Evolutionary conservation across 2,113 vertebrate species (phyloP), one percentile per base, ranked within the genome.

Genomic region (Passer domesticus): DNA sequence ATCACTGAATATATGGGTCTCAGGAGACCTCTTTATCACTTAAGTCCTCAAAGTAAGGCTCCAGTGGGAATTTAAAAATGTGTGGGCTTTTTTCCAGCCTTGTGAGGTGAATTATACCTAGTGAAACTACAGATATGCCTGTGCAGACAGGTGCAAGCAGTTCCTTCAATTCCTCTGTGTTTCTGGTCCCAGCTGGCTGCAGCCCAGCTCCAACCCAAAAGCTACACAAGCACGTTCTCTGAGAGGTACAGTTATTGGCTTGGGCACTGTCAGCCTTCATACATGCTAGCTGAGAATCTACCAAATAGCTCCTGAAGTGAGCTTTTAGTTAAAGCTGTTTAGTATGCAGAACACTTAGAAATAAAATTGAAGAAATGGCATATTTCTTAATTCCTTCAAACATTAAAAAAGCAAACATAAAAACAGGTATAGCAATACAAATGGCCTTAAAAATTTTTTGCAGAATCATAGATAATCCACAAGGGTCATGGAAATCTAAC

Each of bases 71-170:
- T 56, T 81, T 21, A 92, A 90, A 96, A 94, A 94, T 86, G 6
- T 30, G 10, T 62, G 37, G 74, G 46, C 78, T 80, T 64, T 91
- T 74, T 91, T 96, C 85, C 88, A 95, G 31, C 72, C 55, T 64
- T 83, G 9, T 64, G 90, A 86, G 73, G 83, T 92, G 79, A 95
- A 93, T 91, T 94, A 87, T 87, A 74, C 66, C 39, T 21, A 60
- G 58, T 52, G 75, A 90, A 78, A 90, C 49, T 56, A 53, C 50
- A 88, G 88, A 49, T 83, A 90, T 18, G 43, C 43, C 63, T 80
- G 53, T 62, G 75, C 75, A 90, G 86, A 79, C 92, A 94, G 95
- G 94, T 94, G 93, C 92, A 82, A 69, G 74, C 69, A 23, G 33
- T 85, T 91, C 46, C 55, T 55, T 88, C 15, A 4, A 15, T 30